Conservation (phyloP, 2,113 vertebrate genomes). For the Oreochromis tanganicae region DNA sequence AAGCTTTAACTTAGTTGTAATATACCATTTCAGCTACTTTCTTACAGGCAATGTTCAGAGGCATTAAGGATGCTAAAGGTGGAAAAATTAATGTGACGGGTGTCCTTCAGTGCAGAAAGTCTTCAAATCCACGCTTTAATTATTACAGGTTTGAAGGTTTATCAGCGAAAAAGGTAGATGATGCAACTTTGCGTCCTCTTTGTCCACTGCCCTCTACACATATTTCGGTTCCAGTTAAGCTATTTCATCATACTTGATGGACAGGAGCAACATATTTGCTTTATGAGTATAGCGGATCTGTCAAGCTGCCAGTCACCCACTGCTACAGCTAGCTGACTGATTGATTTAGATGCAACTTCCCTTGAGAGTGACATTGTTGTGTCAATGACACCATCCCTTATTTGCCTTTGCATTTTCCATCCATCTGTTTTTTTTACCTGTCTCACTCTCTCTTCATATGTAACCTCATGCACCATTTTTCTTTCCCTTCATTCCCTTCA, state of each 20-base stretch:
- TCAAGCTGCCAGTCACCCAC: constrained; percentile 38
- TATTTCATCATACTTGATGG: constrained; percentile 51
- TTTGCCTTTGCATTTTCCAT: background rate
- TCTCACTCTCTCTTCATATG: background rate
- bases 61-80: background rate
- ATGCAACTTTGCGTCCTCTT: constrained; percentile 10
- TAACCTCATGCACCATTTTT: background rate
- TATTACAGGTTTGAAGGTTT: background rate
- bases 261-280: constrained; percentile 24
- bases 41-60: background rate
- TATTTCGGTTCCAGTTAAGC: constrained; percentile 11
- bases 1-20: background rate
- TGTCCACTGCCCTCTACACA: constrained; percentile 1
- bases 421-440: background rate
- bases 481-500: background rate
- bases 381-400: constrained; percentile 6
- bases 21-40: background rate
- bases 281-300: constrained; percentile 34
- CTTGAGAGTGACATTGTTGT: constrained; percentile 22
- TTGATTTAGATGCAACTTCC: constrained; percentile 44
- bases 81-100: background rate
- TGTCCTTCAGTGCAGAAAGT: background rate
- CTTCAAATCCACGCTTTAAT: background rate
- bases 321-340: constrained; percentile 24
- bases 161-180: background rate